phyloP scores from a whole-genome alignment of 2,888 invertebrate species.

The Orthonevra nobilis region DNA sequence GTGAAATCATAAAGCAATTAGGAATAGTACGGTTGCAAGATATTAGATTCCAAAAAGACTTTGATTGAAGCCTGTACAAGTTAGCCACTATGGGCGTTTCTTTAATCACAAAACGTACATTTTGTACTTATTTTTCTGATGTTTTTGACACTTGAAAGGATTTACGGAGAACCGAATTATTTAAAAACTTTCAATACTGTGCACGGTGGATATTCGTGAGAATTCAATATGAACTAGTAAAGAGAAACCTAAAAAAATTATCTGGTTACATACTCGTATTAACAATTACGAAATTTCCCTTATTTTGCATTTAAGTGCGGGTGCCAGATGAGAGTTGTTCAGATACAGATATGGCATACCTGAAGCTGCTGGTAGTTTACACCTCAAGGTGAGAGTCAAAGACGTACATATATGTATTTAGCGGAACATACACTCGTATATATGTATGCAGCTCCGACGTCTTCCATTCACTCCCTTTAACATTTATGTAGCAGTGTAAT shows the following conservation, averaged over 20 bases:
- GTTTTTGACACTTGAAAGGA: neutral
- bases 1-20: too few species aligned
- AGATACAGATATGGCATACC: conserved; percentile 21
- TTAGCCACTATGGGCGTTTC: too few species aligned
- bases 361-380: conserved; percentile 64
- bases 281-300: conserved; percentile 60
- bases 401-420: conserved; percentile 39
- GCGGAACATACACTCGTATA: neutral
- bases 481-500: conserved; percentile 33
- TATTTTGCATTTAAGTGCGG: conserved; percentile 47
- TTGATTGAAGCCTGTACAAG: too few species aligned
- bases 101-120: too few species aligned
- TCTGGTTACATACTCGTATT: conserved; percentile 39
- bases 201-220: neutral
- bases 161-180: neutral
- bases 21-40: too few species aligned
- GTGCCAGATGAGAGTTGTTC: conserved; percentile 47
- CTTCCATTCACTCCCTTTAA: conserved; percentile 30
- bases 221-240: conserved; percentile 25
- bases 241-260: conserved; percentile 44
- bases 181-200: conserved; percentile 16
- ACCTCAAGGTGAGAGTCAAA: conserved; percentile 50
- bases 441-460: neutral
- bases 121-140: too few species aligned
- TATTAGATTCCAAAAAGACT: too few species aligned